Evolutionary conservation across 2,113 vertebrate species (phyloP), one percentile per base, ranked within the genome.

Genomic region (Pavo muticus): DNA sequence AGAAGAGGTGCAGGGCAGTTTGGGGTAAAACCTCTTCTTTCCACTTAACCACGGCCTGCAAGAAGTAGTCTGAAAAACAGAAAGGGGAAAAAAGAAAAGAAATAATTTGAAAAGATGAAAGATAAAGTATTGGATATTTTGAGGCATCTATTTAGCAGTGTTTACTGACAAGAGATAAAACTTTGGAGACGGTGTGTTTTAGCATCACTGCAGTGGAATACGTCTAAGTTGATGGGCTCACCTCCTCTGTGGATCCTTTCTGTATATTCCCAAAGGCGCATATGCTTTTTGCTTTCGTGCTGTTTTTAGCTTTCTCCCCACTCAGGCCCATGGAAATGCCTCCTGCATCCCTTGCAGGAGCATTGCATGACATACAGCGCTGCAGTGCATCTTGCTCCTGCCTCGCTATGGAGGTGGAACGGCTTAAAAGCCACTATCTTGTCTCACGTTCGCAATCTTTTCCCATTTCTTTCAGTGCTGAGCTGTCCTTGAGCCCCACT

Each of bases 231-330:
- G 39, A 24, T 32, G 17, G 0, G 10, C 24, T 82, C 30, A 1
- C 32, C 76, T 73, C n/a, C 4, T 32, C 24, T 83, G 19, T 2
- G 0, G 8, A 2, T 5, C 29, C 0, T 6, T 57, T 80, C n/a
- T 74, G 9, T 21, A 4, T 10, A 0, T n/a, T 71, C 27, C 40
- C 37, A 20, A 70, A 67, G 37, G 11, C 56, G 4, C 0, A 1
- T 10, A 10, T 6, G 14, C 12, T 1, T 2, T 8, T 21, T 39
- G 3, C 18, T 19, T 9, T 3, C 11, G 3, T 10, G 1, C 13
- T 14, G 6, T 6, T 69, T 74, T 15, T 20, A 18, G 7, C 57
- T 76, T 77, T 6, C 7, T 40, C 17, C 10, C 6, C 64, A 27
- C 3, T 59, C 4, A 14, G 60, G 29, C 6, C 21, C 18, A 7